Conservation (phyloP, 2,797 vertebrate species). For the Liparis tanakae region DNA sequence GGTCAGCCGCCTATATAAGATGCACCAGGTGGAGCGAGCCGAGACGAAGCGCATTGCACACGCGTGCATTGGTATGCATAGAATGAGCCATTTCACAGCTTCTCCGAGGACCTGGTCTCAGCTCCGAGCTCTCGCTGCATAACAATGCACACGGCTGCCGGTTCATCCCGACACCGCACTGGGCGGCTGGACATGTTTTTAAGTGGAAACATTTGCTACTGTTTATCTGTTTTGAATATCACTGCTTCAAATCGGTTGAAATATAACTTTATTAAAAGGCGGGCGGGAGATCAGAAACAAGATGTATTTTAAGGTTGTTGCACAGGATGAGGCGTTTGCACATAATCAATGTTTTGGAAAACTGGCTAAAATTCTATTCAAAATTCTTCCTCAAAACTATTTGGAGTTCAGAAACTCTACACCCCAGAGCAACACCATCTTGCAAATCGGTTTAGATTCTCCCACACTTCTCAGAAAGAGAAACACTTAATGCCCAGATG, state of each 20-base stretch:
- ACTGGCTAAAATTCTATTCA: slow-evolving; percentile 14
- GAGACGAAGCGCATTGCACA: slow-evolving; percentile 44
- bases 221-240: slow-evolving; percentile 34
- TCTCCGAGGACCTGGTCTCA: slow-evolving; percentile 40
- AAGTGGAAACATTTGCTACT: slow-evolving; percentile 39
- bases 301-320: slow-evolving; percentile 23
- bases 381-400: not conserved
- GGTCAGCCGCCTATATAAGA: slow-evolving; percentile 40
- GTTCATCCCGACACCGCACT: slow-evolving; percentile 45
- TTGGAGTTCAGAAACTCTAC: slow-evolving; percentile 9
- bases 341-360: slow-evolving; percentile 25
- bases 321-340: slow-evolving; percentile 7
- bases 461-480: slow-evolving; percentile 17
- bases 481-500: slow-evolving; percentile 41
- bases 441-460: slow-evolving; percentile 16
- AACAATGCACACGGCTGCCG: slow-evolving; percentile 42
- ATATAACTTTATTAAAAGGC: slow-evolving; percentile 23
- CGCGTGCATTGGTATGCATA: slow-evolving; percentile 66
- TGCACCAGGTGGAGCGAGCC: slow-evolving; percentile 42
- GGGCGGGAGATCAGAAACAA: slow-evolving; percentile 1
- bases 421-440: slow-evolving; percentile 26
- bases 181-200: slow-evolving; percentile 28
- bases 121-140: slow-evolving; percentile 45
- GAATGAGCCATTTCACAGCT: slow-evolving; percentile 43
- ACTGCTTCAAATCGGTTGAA: slow-evolving; percentile 26